Base-by-base conservation (phyloP, 2,797 vertebrate genomes). In the Margarornis squamiger region DNA sequence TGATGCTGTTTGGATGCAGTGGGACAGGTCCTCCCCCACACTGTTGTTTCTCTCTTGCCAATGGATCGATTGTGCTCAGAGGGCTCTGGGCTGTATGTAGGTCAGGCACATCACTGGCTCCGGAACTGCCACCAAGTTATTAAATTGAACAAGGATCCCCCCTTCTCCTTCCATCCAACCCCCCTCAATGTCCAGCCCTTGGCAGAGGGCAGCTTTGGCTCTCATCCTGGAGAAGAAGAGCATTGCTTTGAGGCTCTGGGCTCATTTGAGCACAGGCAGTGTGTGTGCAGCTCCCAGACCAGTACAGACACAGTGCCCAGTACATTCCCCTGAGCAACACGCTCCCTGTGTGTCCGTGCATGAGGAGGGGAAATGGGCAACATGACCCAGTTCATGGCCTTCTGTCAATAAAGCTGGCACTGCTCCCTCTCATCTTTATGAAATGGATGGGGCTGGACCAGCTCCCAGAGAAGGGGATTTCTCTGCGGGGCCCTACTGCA, bases 51-150 rank as follows among this genome's bases (percentile, higher is more conserved):
- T 41, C 12, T 22, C 77, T 32, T 61, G 59, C 89, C 89, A 26
- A 24, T 26, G 91, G 87, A 79, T 96, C 81, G 2, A 85, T 87
- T 5, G 80, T 67, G 71, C 43, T 65, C 12, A 1, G 38, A 29
- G 73, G 46, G 59, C 78, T 90, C 54, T 3, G 77, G 82, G 88
- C 88, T 90, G 43, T 77, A 55, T 89, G 91, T 89, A 85, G 94
- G 93, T 94, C 94, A 96, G 91, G 72, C 93, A 22, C 62, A 38
- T 39, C 6, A 0, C 93, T 49, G 89, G 78, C 81, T 76, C 87
- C 11, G 0, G 26, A 39, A 4, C 29, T 8, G 23, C 70, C 13
- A 0, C 0, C n/a, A 27, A 29, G 26, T 49, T 58, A 17, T 27
- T 23, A 30, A 63, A 81, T 3, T 5, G 32, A 82, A 29, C 14